Base-by-base conservation (phyloP, 2,888 invertebrate species). In the Slavum lentiscoides region DNA sequence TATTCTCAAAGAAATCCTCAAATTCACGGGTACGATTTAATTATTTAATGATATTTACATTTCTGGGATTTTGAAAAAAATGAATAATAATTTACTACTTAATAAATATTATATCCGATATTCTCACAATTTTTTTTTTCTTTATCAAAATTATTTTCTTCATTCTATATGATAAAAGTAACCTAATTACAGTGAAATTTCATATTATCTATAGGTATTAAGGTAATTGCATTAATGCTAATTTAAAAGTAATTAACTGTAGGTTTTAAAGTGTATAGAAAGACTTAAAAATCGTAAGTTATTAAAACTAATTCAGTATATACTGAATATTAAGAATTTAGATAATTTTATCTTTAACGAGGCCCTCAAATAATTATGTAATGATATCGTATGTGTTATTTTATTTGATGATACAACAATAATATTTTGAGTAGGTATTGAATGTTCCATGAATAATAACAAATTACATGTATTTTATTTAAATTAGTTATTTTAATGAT, bases 1-100 rank as follows among this genome's bases (percentile, higher is more conserved):
- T 85, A 84, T 83, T 84, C 84, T 62, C 84, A 84, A 82, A 83
- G 85, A 76, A 83, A 84, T 74, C 82, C 85, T 80, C 83, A 84
- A 81, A 84, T 85, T 74, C 85, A 85, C 83, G 85, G 85, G 85
- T 85, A 83, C 83, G 84, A 70, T 15, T 53, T 13, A 69, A 68
- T 55, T 67, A 53, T 64, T 70, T 53, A 9, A 0, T 30, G n/a
- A 7, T 19, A 39, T 39, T 62, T 64, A 64, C 4, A 53, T 53
- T 53, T 53, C 5, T 53, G 30, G 30, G 4, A 4, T 30, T 30
- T 30, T 30, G 30, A 19, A 19, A 6, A 9, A 55, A 30, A 30
- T 30, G 30, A 30, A 30, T 30, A 30, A 30, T 30, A 30, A n/a
- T n/a, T n/a, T 30, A 2, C 2, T 30, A 30, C 30, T 30, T 30